Percentiles rank a stretch among this genome's conserved stretches.
Conservation (phyloP, 2,888 invertebrate species). For the Elgonia sp. region DNA sequence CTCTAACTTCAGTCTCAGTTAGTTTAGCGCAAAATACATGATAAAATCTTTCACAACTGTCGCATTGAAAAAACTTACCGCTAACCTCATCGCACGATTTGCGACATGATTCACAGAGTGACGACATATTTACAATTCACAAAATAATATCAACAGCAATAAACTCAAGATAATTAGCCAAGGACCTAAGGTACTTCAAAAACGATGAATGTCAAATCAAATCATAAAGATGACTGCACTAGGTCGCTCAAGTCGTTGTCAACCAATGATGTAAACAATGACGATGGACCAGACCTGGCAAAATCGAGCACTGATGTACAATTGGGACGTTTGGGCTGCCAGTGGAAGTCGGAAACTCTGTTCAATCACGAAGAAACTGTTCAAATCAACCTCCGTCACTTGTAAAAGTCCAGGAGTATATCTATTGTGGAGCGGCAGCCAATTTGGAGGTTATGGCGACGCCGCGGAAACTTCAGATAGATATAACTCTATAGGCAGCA, state of each 20-base stretch:
- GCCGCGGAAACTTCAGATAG: too few relatives aligned
- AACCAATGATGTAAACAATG: too few relatives aligned
- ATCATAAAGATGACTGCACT: too few relatives aligned
- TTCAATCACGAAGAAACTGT: too few relatives aligned
- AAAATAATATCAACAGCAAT: not conserved
- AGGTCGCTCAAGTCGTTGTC: too few relatives aligned
- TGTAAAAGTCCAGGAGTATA: not conserved
- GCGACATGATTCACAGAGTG: not conserved
- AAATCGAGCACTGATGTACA: too few relatives aligned
- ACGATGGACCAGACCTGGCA: too few relatives aligned
- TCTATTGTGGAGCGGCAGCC: too few relatives aligned
- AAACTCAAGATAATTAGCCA: not conserved
- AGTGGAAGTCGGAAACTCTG: too few relatives aligned
- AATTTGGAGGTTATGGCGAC: not conserved
- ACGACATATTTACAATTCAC: slow-evolving; percentile 4
- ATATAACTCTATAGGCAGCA: not conserved
- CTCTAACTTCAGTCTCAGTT: slow-evolving; percentile 1
- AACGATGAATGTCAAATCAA: too few relatives aligned
- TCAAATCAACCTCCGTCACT: too few relatives aligned
- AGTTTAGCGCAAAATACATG: slow-evolving; percentile 6
- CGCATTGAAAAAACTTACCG: slow-evolving; percentile 3
- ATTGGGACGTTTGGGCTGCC: too few relatives aligned
- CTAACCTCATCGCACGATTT: not conserved
- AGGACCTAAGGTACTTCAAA: not conserved
- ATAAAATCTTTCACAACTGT: not conserved